phyloP scores from a whole-genome alignment of 2,797 vertebrate genomes.

The Ptychobarbus kaznakovi region DNA sequence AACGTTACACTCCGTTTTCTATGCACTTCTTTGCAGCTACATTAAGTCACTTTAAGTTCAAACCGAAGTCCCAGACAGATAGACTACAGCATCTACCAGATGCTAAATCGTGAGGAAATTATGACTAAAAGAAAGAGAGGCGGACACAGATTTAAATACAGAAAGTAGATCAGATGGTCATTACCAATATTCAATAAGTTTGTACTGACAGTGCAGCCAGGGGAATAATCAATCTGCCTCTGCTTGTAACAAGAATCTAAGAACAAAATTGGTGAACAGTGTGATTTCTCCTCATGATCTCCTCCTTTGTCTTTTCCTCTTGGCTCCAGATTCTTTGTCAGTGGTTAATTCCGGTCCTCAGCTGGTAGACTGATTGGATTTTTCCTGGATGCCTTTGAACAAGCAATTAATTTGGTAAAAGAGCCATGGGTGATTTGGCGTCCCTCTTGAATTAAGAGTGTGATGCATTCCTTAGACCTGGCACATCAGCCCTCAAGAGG shows the following conservation, averaged over 20 bases:
- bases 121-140: conserved; percentile 40
- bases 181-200: not conserved
- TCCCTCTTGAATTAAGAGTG: conserved; percentile 14
- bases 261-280: not conserved
- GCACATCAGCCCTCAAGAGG: not conserved
- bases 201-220: not conserved
- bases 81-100: conserved; percentile 61
- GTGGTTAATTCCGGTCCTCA: conserved; percentile 56
- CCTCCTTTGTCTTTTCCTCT: conserved; percentile 47
- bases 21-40: conserved; percentile 34
- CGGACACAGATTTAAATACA: conserved; percentile 23
- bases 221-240: conserved; percentile 2
- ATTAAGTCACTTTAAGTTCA: conserved; percentile 24
- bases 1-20: not conserved
- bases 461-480: conserved; percentile 12
- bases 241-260: not conserved
- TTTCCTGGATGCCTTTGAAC: conserved; percentile 61
- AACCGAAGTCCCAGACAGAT: not conserved
- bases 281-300: conserved; percentile 43
- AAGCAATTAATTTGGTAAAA: conserved; percentile 65
- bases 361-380: conserved; percentile 59
- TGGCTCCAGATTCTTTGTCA: conserved; percentile 50
- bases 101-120: conserved; percentile 71
- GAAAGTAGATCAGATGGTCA: conserved; percentile 4
- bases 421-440: conserved; percentile 55